Evolutionary conservation across 35 echinoderm and acorn worm species (phyloP).

Genomic region (Diadema setosum): DNA sequence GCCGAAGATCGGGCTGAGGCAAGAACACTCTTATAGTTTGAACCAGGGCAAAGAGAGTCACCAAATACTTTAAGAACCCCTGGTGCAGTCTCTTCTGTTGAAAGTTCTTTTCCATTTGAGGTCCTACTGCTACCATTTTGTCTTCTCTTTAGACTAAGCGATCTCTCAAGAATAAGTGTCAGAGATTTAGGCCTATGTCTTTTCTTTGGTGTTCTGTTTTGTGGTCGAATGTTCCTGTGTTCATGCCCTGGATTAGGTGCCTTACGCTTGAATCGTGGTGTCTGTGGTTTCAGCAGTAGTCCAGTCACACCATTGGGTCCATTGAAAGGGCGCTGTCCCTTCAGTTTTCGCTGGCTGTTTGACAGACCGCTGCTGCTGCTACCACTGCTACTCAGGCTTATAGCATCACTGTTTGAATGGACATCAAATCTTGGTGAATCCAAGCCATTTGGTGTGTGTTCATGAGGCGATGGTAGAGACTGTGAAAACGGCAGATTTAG

Average conservation of each 20-base stretch:
- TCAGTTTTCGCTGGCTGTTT: background rate
- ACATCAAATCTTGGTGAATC: background rate
- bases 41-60: constrained; percentile 50
- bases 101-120: constrained; percentile 15
- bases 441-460: background rate
- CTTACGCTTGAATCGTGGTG: constrained; percentile 66
- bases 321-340: background rate
- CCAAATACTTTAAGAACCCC: constrained; percentile 80
- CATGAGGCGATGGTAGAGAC: background rate
- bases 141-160: constrained; percentile 43
- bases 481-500: constrained; percentile 48
- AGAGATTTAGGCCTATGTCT: constrained; percentile 41
- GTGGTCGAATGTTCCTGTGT: constrained; percentile 23
- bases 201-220: background rate
- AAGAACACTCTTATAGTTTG: constrained; percentile 86
- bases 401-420: constrained; percentile 37
- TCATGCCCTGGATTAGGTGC: background rate
- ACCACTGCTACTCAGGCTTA: constrained; percentile 74
- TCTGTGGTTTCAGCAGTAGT: constrained; percentile 65
- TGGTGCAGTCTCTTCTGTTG: constrained; percentile 45
- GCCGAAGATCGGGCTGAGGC: constrained; percentile 67
- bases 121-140: background rate
- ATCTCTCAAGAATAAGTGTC: constrained; percentile 43
- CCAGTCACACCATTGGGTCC: constrained; percentile 35
- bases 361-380: constrained; percentile 44